A percentile compares a stretch with the other conserved stretches of the same genome.
These are phyloP conservation scores for Microplitis demolitor DNA, from an alignment of 1,140 invertebrate genomes.

Conservation along the genomic window DNA sequence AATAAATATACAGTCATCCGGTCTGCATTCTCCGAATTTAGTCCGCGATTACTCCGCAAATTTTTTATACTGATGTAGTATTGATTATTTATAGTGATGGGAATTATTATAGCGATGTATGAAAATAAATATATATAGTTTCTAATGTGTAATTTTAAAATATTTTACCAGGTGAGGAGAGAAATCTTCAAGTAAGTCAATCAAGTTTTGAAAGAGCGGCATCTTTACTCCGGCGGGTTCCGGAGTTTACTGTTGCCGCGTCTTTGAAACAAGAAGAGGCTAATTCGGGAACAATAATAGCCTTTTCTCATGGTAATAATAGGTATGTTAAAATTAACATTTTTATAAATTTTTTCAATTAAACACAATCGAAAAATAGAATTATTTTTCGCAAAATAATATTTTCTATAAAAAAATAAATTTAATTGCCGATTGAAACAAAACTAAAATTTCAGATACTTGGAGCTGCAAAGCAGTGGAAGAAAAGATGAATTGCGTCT, in stretches of 20 bases:
- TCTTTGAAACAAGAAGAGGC: conserved; percentile 77
- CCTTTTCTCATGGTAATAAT: conserved; percentile 78
- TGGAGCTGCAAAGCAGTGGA: conserved; percentile 90
- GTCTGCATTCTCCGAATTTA: too few species aligned
- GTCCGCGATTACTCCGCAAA: too few species aligned
- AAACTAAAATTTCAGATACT: conserved; percentile 67
- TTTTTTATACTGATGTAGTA: too few species aligned
- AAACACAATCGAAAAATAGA: too few species aligned
- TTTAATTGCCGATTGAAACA: background rate
- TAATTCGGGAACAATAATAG: conserved; percentile 82
- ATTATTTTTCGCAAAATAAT: too few species aligned
- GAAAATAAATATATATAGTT: too few species aligned
- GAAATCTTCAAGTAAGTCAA: conserved; percentile 74
- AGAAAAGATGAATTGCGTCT: conserved; percentile 82
- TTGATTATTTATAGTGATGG: too few species aligned
- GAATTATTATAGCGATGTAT: too few species aligned
- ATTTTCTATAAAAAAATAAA: background rate
- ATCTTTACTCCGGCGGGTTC: conserved; percentile 69
- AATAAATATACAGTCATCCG: too few species aligned
- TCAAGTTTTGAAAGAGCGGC: conserved; percentile 70
- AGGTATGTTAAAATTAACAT: conserved; percentile 57
- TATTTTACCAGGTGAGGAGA: conserved; percentile 68
- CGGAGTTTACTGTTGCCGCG: conserved; percentile 82
- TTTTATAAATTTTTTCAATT: too few species aligned
- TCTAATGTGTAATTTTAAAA: conserved; percentile 33